Base-by-base conservation (phyloP, 2,888 invertebrate species). In the Mechanitis mazaeus region DNA sequence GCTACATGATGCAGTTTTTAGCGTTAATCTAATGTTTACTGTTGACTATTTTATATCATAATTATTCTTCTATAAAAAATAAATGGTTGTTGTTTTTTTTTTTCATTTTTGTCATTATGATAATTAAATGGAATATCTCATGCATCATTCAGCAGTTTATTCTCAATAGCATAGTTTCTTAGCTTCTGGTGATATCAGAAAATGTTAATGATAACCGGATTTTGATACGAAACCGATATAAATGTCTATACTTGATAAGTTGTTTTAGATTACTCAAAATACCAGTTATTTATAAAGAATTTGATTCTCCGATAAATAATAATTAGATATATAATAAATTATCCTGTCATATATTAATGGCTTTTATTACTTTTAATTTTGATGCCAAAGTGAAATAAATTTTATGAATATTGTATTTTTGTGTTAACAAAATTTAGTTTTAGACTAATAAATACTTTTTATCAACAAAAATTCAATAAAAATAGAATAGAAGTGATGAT, bases 61-160 rank as follows among this genome's bases (percentile, higher is more conserved):
- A 56, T 47, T 45, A 58, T 46, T 45, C 56, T 54, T 33, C 38
- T n/a, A 56, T 59, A 42, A 59, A 64, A 61, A 56, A 54, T 55
- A 59, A 63, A 54, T 56, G 35, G 47, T 38, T 59, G 58, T 68
- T 69, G 64, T 64, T 57, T 60, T 63, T 66, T 63, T 63, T 66
- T 64, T 61, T 58, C 47, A 65, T 65, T 64, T 66, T 66, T 61
- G 64, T 71, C 65, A 67, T 69, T 70, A 71, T 67, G 69, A 58
- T 68, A 68, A 65, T 70, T 69, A 63, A 68, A 66, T 67, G 63
- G 64, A 67, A 60, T 69, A 59, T 62, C 78, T 84, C 78, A 84
- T 86, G 81, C 76, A 85, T 85, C 83, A 84, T 85, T 85, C 81
- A 86, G 76, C 81, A 83, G 80, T 81, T 83, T 82, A 83, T 75